Evolutionary conservation across 2,888 invertebrate species (phyloP), one percentile per base, ranked within the genome.

Genomic region (Lasioglossum zephyrum): DNA sequence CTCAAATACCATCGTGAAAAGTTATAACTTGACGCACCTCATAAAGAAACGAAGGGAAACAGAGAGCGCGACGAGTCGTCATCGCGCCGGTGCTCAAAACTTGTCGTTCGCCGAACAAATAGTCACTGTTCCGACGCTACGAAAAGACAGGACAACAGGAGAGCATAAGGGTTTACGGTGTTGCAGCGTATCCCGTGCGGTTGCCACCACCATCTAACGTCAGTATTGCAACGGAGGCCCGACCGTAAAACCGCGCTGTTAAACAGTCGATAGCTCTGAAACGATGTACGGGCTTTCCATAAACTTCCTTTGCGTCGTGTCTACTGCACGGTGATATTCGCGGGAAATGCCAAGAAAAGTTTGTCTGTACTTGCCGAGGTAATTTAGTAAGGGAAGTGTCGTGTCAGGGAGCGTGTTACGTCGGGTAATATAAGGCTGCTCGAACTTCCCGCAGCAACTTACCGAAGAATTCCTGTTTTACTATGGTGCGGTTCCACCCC

Each of bases 171-270:
- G 86, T 92, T 93, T 92, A 93, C 89, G 90, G 89, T 88, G 86
- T 84, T 90, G 86, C 88, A 87, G 85, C 90, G 88, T 87, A 88
- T 89, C 88, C 57, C 80, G 73, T 86, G 73, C 53, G 83, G 83
- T 84, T 79, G 81, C 74, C 80, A 79, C 80, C 31, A 79, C 63
- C 88, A 82, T 90, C 90, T 90, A 90, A 91, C 88, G 85, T 86
- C 82, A 82, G 86, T 81, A 89, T 93, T 91, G 92, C 87, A 63
- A 26, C 57, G 57, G 84, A 88, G 74, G 60, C 85, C 79, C 86
- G 83, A 76, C 91, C 91, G 88, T 92, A 91, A 92, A 92, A 90
- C 87, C 83, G 74, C 81, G 85, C 85, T 88, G 90, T 92, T 91
- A 91, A 92, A 90, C 86, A 79, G 79, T 79, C 79, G 74, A 79